Evolutionary conservation across 2,888 invertebrate species (phyloP).

Genomic region (Callinectes sapidus): DNA sequence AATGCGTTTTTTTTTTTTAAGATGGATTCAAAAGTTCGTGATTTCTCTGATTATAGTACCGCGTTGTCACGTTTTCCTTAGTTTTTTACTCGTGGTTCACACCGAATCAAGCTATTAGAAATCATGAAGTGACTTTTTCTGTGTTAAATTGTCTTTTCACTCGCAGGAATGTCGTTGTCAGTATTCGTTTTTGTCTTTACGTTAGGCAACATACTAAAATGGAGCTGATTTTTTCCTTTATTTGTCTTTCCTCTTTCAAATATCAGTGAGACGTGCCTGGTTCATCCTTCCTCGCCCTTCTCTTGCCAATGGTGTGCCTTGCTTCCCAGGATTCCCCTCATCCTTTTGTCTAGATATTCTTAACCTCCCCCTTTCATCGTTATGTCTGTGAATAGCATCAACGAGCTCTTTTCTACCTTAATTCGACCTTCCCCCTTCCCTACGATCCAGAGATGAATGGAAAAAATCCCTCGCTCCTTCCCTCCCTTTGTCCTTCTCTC

Average conservation of each 20-base stretch:
- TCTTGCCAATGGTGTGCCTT: neutral
- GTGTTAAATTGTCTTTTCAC: no score
- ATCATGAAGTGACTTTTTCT: no score
- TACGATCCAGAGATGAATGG: neutral
- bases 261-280: neutral
- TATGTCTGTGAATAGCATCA: neutral
- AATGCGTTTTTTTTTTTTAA: no score
- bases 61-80: no score
- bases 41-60: no score
- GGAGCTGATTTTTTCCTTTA: neutral
- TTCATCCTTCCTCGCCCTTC: neutral
- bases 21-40: no score
- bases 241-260: neutral
- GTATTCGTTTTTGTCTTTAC: no score
- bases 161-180: no score
- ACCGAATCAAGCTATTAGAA: no score
- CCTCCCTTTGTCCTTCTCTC: neutral
- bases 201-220: neutral
- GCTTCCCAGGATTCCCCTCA: neutral
- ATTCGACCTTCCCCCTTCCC: neutral
- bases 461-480: neutral
- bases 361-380: neutral
- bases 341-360: neutral
- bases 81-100: no score
- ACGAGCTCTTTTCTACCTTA: neutral